Evolutionary conservation across 2,888 invertebrate genomes (phyloP).

Genomic region (Neelides folsomi): DNA sequence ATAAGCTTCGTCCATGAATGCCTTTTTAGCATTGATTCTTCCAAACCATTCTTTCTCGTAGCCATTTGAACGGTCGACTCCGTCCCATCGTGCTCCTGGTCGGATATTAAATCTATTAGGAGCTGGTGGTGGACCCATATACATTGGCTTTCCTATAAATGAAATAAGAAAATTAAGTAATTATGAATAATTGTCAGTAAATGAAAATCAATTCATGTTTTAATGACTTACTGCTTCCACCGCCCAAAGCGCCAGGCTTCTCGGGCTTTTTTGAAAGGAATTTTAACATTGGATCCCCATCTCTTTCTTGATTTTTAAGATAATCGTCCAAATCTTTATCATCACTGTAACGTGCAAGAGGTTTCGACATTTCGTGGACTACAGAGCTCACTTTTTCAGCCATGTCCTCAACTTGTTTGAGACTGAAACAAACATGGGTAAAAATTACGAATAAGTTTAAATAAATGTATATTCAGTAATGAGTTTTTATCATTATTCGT

Average conservation of each 20-base stretch:
- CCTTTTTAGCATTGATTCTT: slow-evolving; percentile 57
- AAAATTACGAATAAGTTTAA: neutral
- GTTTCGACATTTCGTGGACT: slow-evolving; percentile 73
- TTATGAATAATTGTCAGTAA: neutral
- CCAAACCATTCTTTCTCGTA: slow-evolving; percentile 83
- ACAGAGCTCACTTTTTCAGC: slow-evolving; percentile 56
- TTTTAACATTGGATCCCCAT: slow-evolving; percentile 86
- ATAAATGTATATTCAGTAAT: neutral
- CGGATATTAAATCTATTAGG: slow-evolving; percentile 84
- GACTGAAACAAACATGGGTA: slow-evolving; percentile 37
- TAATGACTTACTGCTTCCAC: slow-evolving; percentile 37
- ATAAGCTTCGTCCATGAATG: slow-evolving; percentile 70
- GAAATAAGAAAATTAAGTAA: slow-evolving; percentile 3
- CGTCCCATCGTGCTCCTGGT: slow-evolving; percentile 97
- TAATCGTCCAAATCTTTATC: slow-evolving; percentile 75
- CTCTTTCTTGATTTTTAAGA: slow-evolving; percentile 58
- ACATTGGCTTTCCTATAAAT: slow-evolving; percentile 51
- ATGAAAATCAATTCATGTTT: neutral
- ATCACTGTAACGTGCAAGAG: slow-evolving; percentile 74
- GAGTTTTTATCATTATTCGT: neutral
- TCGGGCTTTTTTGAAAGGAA: slow-evolving; percentile 63
- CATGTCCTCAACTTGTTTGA: slow-evolving; percentile 68
- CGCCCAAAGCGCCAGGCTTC: slow-evolving; percentile 46
- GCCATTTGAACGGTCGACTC: slow-evolving; percentile 91
- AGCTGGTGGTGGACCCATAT: slow-evolving; percentile 63